Evolutionary conservation across 2,797 vertebrate genomes (phyloP).

Genomic region (Hylomyscus alleni): DNA sequence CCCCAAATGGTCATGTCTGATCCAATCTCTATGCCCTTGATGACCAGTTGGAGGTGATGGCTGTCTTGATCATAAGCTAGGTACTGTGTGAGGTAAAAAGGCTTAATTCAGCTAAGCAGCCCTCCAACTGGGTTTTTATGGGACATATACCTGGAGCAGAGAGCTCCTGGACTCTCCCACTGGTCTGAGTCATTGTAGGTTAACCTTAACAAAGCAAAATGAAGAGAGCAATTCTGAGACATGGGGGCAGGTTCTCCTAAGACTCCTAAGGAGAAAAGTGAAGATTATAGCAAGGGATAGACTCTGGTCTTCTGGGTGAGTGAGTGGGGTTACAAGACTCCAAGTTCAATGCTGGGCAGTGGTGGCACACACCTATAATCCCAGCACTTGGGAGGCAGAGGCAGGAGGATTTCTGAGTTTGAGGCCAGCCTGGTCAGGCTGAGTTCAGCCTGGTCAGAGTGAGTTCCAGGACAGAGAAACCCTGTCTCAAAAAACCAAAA

Average conservation of each 20-base stretch:
- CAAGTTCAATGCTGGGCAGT: neutral
- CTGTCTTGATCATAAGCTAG: neutral
- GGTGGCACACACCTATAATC: no score
- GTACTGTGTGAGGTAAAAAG: fast-evolving
- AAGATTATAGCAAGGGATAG: neutral
- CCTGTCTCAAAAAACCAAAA: no score
- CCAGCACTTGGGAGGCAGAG: no score
- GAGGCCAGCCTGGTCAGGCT: no score
- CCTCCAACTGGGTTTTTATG: fast-evolving
- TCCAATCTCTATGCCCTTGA: neutral
- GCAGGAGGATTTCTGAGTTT: no score
- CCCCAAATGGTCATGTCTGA: no score
- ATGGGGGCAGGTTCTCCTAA: neutral
- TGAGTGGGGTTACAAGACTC: neutral
- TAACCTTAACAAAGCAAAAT: neutral
- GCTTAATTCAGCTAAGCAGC: neutral
- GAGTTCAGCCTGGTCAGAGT: no score
- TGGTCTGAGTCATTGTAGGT: neutral
- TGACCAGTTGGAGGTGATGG: neutral
- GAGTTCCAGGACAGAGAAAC: no score
- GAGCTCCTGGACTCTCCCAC: neutral
- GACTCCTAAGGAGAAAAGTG: neutral
- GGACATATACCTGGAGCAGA: neutral
- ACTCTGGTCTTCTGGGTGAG: neutral
- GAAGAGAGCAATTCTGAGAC: neutral